Evolutionary conservation across 37 sponge, comb jelly and placozoan genomes (phyloP), one percentile per base, ranked within the genome.

Genomic region (Ianthella basta): DNA sequence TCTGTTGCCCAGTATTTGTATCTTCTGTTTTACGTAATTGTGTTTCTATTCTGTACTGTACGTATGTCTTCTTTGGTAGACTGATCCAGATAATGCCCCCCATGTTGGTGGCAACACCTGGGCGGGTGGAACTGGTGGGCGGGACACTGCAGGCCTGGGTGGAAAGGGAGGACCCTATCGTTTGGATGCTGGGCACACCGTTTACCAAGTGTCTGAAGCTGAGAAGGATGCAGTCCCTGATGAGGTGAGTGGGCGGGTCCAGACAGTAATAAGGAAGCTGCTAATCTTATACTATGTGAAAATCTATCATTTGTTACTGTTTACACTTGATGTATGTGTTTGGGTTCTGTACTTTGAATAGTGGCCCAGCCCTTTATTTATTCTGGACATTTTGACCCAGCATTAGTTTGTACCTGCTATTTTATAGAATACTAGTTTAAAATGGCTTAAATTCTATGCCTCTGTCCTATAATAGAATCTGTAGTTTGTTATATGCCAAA

Each of bases 91-190:
- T 35, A 92, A 92, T 82, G 89, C 81, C 16, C 97, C 97, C 15
- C 97, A 97, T 82, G 95, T 97, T 50, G 97, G 97, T 21, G 97
- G 97, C 15, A 97, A 97, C 86, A 94, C 95, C 1, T 97, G 97
- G 97, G 97, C 97, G 39, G 97, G 97, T 14, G 97, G 97, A 6
- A 97, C 97, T 44, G 97, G 97, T 23, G 97, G 97, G 60, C 78
- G 97, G 60, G 95, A 94, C 74, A 97, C 97, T 36, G 95, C 97
- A 53, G 97, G 97, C 14, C 82, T 97, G 65, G 97, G 97, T 5
- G 97, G 97, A 10, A 94, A 90, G 67, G 97, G 97, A 64, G 97
- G 97, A 34, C 97, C 97, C 5, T 97, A 97, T 79, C 82, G 97
- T 21, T 84, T 97, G 33, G 97, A 97, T 80, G 97, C 97, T 66